These are phyloP conservation scores for Lasaia peninsularis DNA, from an alignment of 1,140 invertebrate genomes.

Conservation along the genomic window DNA sequence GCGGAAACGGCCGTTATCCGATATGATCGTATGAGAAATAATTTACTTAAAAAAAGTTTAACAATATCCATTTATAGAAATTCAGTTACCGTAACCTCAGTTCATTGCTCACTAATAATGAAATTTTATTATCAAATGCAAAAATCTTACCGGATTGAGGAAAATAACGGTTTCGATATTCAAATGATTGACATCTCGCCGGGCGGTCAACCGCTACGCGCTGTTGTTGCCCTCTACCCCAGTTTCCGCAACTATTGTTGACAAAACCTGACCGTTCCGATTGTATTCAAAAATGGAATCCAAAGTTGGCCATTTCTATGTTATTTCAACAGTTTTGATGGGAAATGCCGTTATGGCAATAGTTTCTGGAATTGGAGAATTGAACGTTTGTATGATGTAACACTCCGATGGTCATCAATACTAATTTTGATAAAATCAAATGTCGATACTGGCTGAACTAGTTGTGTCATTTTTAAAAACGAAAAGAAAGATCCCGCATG, in stretches of 20 bases:
- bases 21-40: conserved; percentile 45
- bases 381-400: conserved; percentile 3
- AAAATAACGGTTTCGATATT: conserved; percentile 64
- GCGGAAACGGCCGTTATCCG: conserved; percentile 54
- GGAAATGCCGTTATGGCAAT: conserved; percentile 31
- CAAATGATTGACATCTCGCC: conserved; percentile 75
- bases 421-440: conserved; percentile 11
- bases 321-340: conserved; percentile 30
- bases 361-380: conserved; percentile 3
- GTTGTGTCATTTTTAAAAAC: neutral
- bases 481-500: neutral
- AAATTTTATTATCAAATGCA: conserved; percentile 55
- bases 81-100: conserved; percentile 53
- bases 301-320: conserved; percentile 23
- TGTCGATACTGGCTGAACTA: neutral
- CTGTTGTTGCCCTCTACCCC: conserved; percentile 39
- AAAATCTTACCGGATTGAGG: conserved; percentile 57
- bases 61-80: conserved; percentile 41
- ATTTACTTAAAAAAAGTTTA: conserved; percentile 38
- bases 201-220: conserved; percentile 59
- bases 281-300: conserved; percentile 47
- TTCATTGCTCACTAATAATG: conserved; percentile 57
- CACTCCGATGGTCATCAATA: conserved; percentile 1
- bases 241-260: conserved; percentile 53
- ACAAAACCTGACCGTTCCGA: conserved; percentile 54